These are phyloP conservation scores for Bombus sibiricus DNA, from an alignment of 1,140 invertebrate species.

Conservation along the genomic window DNA sequence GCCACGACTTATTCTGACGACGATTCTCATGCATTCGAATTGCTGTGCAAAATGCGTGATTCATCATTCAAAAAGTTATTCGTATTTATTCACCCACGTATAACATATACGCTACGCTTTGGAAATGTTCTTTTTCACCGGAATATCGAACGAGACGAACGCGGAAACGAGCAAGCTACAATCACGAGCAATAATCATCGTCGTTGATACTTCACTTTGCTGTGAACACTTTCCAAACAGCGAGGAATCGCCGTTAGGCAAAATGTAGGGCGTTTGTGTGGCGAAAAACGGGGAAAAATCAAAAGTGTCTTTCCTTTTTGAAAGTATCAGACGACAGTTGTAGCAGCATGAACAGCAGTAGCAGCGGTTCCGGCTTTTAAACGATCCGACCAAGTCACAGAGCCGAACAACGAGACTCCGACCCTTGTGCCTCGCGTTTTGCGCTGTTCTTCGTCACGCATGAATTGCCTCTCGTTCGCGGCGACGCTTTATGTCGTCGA, in stretches of 20 bases:
- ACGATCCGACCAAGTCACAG: neutral
- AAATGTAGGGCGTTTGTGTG: neutral
- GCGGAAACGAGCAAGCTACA: neutral
- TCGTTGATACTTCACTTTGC: neutral
- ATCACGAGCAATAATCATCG: neutral
- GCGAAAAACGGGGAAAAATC: neutral
- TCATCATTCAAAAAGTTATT: too few relatives aligned
- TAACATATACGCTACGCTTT: too few relatives aligned
- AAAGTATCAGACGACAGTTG: neutral
- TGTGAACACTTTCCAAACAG: neutral
- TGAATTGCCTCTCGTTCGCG: neutral
- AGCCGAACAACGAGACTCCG: neutral
- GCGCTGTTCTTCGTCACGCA: conserved; percentile 24
- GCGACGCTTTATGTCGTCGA: neutral
- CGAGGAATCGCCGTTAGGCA: neutral
- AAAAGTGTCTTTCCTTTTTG: conserved; percentile 44
- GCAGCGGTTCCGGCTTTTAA: neutral
- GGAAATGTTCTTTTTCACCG: too few relatives aligned
- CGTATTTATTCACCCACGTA: neutral
- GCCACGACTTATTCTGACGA: neutral
- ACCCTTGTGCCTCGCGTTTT: conserved; percentile 43
- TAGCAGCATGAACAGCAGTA: neutral
- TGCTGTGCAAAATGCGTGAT: too few relatives aligned
- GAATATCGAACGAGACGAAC: neutral
- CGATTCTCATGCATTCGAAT: too few relatives aligned